phyloP scores from a whole-genome alignment of 2,888 invertebrate genomes.

The Zaprionus obscuricornis region DNA sequence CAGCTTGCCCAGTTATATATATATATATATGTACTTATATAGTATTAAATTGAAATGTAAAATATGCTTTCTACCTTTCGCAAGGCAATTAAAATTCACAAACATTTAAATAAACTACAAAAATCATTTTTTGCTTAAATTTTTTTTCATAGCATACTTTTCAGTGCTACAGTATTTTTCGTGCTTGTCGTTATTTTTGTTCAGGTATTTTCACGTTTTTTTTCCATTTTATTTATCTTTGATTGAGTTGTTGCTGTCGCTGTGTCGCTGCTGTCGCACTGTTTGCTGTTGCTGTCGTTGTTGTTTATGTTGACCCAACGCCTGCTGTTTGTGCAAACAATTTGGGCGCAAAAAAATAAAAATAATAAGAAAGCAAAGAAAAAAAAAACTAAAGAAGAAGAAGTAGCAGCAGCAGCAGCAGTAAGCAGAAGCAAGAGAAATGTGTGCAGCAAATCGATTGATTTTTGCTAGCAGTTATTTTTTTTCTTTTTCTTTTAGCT shows the following conservation, averaged over 20 bases:
- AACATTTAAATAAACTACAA: slow-evolving; percentile 12
- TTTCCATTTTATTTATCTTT: slow-evolving; percentile 40
- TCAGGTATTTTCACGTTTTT: background rate
- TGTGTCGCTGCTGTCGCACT: too few relatives aligned
- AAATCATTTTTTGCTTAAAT: slow-evolving; percentile 6
- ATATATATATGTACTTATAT: background rate
- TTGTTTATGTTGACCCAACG: slow-evolving; percentile 43
- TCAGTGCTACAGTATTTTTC: slow-evolving; percentile 1
- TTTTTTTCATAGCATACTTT: slow-evolving; percentile 45
- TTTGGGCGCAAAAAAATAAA: slow-evolving; percentile 21
- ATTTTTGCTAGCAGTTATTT: slow-evolving; percentile 9
- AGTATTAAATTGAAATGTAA: too few relatives aligned
- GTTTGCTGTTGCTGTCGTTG: slow-evolving; percentile 23
- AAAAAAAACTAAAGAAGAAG: background rate
- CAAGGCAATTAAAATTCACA: slow-evolving; percentile 35
- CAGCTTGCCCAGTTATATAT: slow-evolving; percentile 8
- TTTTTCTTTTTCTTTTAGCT: slow-evolving; percentile 14
- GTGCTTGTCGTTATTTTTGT: background rate
- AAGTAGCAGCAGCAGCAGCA: slow-evolving; percentile 36
- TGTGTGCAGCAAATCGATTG: slow-evolving; percentile 6
- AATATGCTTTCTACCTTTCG: slow-evolving; percentile 26
- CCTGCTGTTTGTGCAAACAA: slow-evolving; percentile 41
- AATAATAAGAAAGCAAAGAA: slow-evolving; percentile 6
- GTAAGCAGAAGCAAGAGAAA: slow-evolving; percentile 34
- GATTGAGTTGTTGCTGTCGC: slow-evolving; percentile 51